Evolutionary conservation across 2,888 invertebrate species (phyloP), one percentile per base, ranked within the genome.

Genomic region (Bunonema sp.): DNA sequence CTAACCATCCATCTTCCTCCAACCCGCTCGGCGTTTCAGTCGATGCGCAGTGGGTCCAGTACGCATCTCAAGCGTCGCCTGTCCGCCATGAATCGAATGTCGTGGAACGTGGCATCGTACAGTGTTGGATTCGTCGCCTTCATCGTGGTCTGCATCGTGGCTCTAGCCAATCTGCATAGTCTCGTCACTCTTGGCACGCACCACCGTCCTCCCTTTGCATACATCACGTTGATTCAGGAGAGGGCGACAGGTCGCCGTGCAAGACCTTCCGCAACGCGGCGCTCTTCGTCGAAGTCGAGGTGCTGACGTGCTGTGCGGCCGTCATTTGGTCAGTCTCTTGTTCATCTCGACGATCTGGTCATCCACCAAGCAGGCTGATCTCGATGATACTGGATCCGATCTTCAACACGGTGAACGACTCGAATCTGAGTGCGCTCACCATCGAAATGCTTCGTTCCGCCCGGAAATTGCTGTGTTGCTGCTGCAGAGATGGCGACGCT

Each of bases 311-410:
- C 47, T 44, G 52, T 1, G 58, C 59, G 1, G 59, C 58, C 0
- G 49, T 55, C 23, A 54, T 61, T 24, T 59, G 59, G 61, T 52
- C 18, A 42, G 47, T 20, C 12, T 23, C 18, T 7, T 24, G 26
- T 33, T 26, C 18, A 15, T 12, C 15, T 21, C 1, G 12, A 18
- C 8, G 18, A 20, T 20, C 21, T 26, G 16, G n/a, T n/a, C n/a
- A 8, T 15, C 12, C n/a, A 30, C 4, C 19, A 45, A 46, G 23
- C 44, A 55, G 52, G 52, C 24, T 56, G 8, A 30, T 52, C 12
- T 50, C 52, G 10, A 58, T 61, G 57, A 49, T 52, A 26, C 29
- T 50, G 23, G 61, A 61, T 36, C 61, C 61, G 2, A 36, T 61
- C 4, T 57, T 61, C 44, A 58, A 57, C 35, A 52, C 48, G n/a